These are phyloP conservation scores for Rotaria sp. DNA, from an alignment of 2,888 invertebrate species.

Conservation along the genomic window DNA sequence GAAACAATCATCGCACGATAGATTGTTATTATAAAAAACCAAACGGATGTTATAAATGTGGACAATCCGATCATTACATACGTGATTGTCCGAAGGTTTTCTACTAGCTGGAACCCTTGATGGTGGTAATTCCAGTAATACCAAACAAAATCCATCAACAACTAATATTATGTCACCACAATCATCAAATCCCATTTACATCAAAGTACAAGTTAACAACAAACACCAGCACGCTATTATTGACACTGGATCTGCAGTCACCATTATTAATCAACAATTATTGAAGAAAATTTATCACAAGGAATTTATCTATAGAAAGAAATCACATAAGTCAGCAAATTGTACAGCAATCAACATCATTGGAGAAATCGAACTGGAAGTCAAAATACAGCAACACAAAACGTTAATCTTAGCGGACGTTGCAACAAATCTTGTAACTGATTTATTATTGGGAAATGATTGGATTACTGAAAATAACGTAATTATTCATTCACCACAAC, in stretches of 20 bases:
- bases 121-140: background rate
- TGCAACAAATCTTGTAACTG: background rate
- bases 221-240: background rate
- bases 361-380: background rate
- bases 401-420: background rate
- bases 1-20: background rate
- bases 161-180: background rate
- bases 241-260: background rate
- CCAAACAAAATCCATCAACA: background rate
- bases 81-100: background rate
- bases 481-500: background rate
- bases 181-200: background rate
- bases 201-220: background rate
- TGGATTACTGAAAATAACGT: background rate
- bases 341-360: background rate
- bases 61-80: background rate
- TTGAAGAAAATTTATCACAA: background rate
- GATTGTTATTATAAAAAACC: background rate
- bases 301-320: background rate
- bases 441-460: background rate
- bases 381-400: background rate
- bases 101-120: background rate
- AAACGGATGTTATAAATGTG: background rate
- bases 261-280: background rate
- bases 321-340: background rate